Percentiles rank a stretch among this genome's conserved stretches.
phyloP scores from a whole-genome alignment of 2,113 vertebrate species.

The Puffinus mauretanicus region DNA sequence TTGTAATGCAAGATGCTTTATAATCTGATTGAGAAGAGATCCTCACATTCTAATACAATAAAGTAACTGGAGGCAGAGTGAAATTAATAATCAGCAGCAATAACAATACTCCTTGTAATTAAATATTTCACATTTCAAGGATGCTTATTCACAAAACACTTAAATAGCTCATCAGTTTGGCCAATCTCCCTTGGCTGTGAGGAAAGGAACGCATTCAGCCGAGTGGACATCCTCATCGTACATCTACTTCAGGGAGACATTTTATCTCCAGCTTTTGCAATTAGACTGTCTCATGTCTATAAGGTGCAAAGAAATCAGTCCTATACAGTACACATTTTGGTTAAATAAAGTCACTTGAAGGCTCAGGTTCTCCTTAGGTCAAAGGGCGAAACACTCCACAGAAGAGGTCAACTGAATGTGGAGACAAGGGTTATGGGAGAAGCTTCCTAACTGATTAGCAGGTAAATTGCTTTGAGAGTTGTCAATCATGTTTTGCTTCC shows the following conservation, averaged over 20 bases:
- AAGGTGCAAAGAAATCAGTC: neutral
- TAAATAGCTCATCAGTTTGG: neutral
- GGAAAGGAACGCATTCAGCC: neutral
- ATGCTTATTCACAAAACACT: neutral
- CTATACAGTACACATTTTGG: neutral
- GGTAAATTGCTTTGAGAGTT: conserved; percentile 72
- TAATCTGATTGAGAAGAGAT: neutral
- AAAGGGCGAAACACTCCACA: conserved; percentile 79
- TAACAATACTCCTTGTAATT: conserved; percentile 1
- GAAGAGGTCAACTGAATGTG: conserved; percentile 74
- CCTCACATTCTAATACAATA: neutral
- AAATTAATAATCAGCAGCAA: conserved; percentile 8
- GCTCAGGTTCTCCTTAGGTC: conserved; percentile 66
- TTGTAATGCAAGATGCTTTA: neutral
- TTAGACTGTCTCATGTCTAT: neutral
- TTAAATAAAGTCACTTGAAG: neutral
- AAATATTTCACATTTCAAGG: conserved; percentile 19
- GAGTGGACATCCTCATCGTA: neutral
- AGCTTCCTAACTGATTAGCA: conserved; percentile 75
- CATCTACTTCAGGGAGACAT: neutral
- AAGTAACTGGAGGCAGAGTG: neutral
- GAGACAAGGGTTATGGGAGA: conserved; percentile 77
- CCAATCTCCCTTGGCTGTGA: neutral
- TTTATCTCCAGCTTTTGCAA: neutral
- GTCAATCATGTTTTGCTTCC: conserved; percentile 71